A percentile compares a stretch with the other conserved stretches of the same genome.
Conservation (phyloP, 2,113 vertebrate species). For the Hippocampus zosterae region DNA sequence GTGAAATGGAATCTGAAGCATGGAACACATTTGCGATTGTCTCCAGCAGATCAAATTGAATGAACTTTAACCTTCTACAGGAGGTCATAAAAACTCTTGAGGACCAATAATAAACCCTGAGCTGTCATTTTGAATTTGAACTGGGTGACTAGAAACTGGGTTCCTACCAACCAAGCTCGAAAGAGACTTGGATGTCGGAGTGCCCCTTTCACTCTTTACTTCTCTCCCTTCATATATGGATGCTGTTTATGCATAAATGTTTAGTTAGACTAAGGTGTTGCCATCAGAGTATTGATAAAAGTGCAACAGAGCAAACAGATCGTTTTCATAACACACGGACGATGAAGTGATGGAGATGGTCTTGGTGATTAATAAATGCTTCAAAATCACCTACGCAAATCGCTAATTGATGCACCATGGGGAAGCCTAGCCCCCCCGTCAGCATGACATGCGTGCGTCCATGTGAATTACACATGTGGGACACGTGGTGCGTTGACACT, state of each 20-base stretch:
- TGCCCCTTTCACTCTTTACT: neutral
- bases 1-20: neutral
- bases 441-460: conserved; percentile 45
- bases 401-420: conserved; percentile 1
- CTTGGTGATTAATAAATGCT: neutral
- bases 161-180: neutral
- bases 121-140: neutral
- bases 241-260: neutral
- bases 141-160: neutral
- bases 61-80: neutral
- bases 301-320: neutral
- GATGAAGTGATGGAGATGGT: neutral
- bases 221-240: neutral
- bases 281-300: neutral
- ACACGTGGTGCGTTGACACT: conserved; percentile 45
- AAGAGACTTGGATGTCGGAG: neutral
- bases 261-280: neutral
- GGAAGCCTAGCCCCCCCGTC: conserved; percentile 5
- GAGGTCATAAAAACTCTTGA: neutral
- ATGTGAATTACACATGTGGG: conserved; percentile 51
- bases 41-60: neutral
- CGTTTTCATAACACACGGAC: neutral
- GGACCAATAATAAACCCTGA: neutral
- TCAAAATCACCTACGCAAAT: neutral
- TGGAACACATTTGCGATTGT: neutral